Percentiles rank a stretch among this genome's conserved stretches.
Conservation (phyloP, 2,797 vertebrate species). For the Phataginus tetradactyla region DNA sequence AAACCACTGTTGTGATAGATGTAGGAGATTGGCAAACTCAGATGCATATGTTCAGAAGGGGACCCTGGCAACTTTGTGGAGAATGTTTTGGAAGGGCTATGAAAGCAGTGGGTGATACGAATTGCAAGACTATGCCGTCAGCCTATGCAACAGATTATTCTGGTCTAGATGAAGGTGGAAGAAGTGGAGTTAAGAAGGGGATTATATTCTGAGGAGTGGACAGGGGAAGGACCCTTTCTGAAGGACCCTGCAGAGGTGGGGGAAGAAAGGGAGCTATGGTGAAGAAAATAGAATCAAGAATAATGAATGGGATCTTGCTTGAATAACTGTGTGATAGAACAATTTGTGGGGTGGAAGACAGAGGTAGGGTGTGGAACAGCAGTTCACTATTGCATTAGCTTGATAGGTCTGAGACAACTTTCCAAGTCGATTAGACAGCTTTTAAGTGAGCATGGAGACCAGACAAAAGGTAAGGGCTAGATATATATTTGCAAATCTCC, state of each 20-base stretch:
- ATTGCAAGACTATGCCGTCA: not conserved
- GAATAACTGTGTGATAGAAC: not conserved
- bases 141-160: not conserved
- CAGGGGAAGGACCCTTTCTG: not conserved
- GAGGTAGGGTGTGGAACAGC: no score
- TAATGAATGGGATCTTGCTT: not conserved
- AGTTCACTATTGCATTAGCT: not conserved
- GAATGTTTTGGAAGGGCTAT: not conserved
- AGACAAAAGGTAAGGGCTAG: not conserved
- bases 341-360: not conserved
- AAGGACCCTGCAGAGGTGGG: not conserved
- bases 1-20: not conserved
- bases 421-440: not conserved
- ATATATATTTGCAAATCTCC: not conserved
- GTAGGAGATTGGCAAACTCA: not conserved
- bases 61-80: not conserved
- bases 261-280: accelerated
- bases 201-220: not conserved
- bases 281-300: not conserved
- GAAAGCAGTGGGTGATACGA: not conserved
- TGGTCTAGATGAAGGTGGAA: not conserved
- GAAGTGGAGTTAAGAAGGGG: not conserved
- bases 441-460: not conserved
- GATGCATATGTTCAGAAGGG: not conserved
- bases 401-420: not conserved